A percentile compares a stretch with the other conserved stretches of the same genome.
Conservation (phyloP, 1,140 invertebrate species). For the Mercenaria mercenaria region DNA sequence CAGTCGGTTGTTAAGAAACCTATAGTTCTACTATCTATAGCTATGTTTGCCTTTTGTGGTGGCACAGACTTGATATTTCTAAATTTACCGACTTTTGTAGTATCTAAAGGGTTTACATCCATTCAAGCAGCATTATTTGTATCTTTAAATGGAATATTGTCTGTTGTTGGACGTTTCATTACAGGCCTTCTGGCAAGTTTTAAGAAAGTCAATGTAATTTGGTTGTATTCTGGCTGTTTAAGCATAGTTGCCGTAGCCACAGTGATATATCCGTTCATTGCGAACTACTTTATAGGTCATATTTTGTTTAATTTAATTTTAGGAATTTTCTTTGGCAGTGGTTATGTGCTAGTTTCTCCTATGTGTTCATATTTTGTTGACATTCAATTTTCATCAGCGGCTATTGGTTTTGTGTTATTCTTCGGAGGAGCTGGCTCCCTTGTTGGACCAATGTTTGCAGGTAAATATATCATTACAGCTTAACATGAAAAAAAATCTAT, state of each 20-base stretch:
- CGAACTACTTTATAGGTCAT: not conserved
- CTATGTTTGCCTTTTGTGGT: not conserved
- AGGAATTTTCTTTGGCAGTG: not conserved
- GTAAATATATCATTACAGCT: conserved; percentile 9
- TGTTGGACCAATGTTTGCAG: conserved; percentile 27
- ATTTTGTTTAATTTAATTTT: not conserved
- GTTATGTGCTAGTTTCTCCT: not conserved
- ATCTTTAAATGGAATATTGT: not conserved
- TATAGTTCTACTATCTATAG: conserved; percentile 23
- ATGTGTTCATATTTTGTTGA: conserved; percentile 2
- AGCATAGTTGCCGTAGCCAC: not conserved
- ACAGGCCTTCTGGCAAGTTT: not conserved
- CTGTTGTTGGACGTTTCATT: not conserved
- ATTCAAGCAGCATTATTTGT: not conserved
- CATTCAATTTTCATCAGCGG: not conserved
- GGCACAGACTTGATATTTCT: conserved; percentile 9
- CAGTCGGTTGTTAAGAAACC: not conserved
- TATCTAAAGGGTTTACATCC: not conserved
- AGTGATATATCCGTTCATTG: conserved; percentile 15
- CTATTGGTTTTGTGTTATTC: not conserved
- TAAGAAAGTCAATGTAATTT: not conserved
- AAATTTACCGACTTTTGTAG: conserved; percentile 13
- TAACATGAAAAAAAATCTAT: no score
- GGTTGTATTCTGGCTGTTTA: not conserved
- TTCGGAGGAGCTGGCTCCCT: not conserved